Conservation (phyloP, 2,113 vertebrate genomes). For the Paramisgurnus dabryanus region DNA sequence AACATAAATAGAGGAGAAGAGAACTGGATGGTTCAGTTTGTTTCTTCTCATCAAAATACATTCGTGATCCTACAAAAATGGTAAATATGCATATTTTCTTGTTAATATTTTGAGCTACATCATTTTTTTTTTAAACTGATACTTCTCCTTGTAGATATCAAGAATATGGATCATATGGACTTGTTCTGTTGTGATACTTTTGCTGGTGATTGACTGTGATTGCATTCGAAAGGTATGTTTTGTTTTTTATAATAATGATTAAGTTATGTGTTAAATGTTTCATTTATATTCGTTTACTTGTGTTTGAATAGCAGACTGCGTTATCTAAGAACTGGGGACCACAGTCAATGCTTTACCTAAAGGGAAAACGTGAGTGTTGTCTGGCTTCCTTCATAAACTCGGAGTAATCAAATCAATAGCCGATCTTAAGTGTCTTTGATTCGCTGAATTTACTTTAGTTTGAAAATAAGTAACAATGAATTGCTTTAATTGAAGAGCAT, state of each 20-base stretch:
- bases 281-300: constrained; percentile 23
- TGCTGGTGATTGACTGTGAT: constrained; percentile 60
- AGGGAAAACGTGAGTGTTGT: constrained; percentile 74
- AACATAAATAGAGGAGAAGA: constrained; percentile 60
- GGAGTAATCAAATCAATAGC: not conserved
- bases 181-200: constrained; percentile 56
- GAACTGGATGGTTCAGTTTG: constrained; percentile 30
- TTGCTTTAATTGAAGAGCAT: not conserved
- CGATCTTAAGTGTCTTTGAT: not conserved
- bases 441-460: not conserved
- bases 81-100: constrained; percentile 46
- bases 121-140: not conserved
- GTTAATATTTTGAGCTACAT: not conserved
- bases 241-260: not conserved
- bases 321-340: constrained; percentile 72
- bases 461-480: not conserved
- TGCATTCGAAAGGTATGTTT: constrained; percentile 68
- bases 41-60: constrained; percentile 1
- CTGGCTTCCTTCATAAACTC: not conserved
- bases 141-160: constrained; percentile 52
- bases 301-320: constrained; percentile 49
- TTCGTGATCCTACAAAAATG: constrained; percentile 36
- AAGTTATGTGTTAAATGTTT: not conserved
- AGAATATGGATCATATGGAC: constrained; percentile 59
- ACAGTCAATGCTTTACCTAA: constrained; percentile 79